Base-by-base conservation (phyloP, 1,140 invertebrate genomes). In the Cyclargus thomasi region DNA sequence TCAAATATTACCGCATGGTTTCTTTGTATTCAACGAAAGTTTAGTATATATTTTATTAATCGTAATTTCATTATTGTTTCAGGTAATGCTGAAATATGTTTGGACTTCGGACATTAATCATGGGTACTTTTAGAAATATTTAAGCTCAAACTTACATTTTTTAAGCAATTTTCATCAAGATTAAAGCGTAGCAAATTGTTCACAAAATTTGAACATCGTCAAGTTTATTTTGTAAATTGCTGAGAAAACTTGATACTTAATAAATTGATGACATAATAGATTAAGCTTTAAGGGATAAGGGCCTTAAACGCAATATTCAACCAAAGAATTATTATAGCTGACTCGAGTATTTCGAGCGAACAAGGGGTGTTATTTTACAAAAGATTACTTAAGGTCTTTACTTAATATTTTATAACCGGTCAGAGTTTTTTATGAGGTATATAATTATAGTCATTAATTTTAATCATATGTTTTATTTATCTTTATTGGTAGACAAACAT, bases 311-410 rank as follows among this genome's bases (percentile, higher is more conserved):
- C 55, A 59, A 59, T 21, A 59, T 59, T 59, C 20, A 59, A 59
- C 55, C 55, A 11, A 20, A 59, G 55, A 59, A 59, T 59, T 59
- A 59, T 59, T 59, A 21, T 55, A 59, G 55, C 55, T 21, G 10
- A 21, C 55, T 59, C 4, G 18, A 59, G 55, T 59, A 59, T 20
- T 59, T 59, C 18, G 17, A 17, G 53, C 11, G 18, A 11, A 59
- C 55, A 59, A 59, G 18, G 18, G 55, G 55, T 59, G 18, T 59
- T 18, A 59, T 59, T 59, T 59, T 59, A 59, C 55, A 59, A 59
- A 59, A 59, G 55, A 59, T 59, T 59, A 47, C 39, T 11, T 47
- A 59, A 59, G 55, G 18, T 7, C 55, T 21, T 21, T 20, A 18
- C 17, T 59, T 59, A 17, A 22, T 59, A 59, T 59, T 59, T 20